A percentile compares a stretch with the other conserved stretches of the same genome.
phyloP scores from a whole-genome alignment of 1,140 invertebrate genomes.

The Colletes gigas region DNA sequence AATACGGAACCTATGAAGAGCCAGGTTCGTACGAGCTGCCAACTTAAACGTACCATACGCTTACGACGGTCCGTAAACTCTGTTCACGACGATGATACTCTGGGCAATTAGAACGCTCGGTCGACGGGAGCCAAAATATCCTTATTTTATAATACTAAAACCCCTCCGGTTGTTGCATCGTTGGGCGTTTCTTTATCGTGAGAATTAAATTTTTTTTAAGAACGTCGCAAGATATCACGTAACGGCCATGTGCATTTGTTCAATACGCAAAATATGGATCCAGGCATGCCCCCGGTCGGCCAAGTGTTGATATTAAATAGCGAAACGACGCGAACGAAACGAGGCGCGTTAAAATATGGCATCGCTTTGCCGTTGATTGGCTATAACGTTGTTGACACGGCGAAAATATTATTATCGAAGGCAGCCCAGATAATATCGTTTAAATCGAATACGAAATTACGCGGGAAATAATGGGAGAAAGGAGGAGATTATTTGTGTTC shows the following conservation, averaged over 20 bases:
- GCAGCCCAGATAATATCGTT: conserved; percentile 11
- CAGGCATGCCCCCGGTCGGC: too few species aligned
- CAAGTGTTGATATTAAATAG: background rate
- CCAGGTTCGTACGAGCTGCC: conserved; percentile 84
- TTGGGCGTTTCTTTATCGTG: too few species aligned
- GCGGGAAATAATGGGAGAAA: background rate
- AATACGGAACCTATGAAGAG: conserved; percentile 95
- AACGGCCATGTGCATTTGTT: too few species aligned
- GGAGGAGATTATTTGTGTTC: background rate
- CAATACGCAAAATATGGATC: too few species aligned
- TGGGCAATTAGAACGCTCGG: too few species aligned
- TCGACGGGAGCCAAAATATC: too few species aligned
- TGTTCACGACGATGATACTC: too few species aligned
- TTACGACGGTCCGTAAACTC: background rate
- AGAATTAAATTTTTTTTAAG: too few species aligned
- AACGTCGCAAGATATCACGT: too few species aligned
- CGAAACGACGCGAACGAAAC: background rate
- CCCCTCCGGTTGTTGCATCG: too few species aligned
- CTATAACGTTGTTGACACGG: background rate
- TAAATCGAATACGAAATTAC: conserved; percentile 29
- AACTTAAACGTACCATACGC: conserved; percentile 33
- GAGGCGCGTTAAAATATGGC: background rate
- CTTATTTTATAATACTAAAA: too few species aligned
- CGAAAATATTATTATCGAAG: conserved; percentile 19
- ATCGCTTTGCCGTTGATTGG: background rate